A percentile compares a stretch with the other conserved stretches of the same genome.
Evolutionary conservation across 2,888 invertebrate species (phyloP).

Genomic region (Drosophila mayaguana): DNA sequence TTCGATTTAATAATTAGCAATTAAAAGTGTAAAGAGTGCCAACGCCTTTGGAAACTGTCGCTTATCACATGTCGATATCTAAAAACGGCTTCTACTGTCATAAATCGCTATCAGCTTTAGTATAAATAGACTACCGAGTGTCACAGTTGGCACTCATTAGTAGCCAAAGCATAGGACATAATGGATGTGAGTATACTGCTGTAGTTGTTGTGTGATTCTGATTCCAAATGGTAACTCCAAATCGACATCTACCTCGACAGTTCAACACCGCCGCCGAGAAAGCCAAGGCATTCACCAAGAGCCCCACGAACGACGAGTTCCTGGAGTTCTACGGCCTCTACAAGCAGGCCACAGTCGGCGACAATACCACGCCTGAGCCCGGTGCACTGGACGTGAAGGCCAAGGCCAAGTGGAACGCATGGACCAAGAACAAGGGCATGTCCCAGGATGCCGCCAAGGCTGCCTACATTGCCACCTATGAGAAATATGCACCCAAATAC

Average conservation of each 20-base stretch:
- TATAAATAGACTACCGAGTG: conserved; percentile 38
- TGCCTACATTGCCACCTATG: conserved; percentile 91
- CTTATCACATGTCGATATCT: conserved; percentile 56
- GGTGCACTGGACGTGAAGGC: conserved; percentile 94
- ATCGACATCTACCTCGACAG: conserved; percentile 80
- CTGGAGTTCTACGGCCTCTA: conserved; percentile 93
- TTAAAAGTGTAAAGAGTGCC: conserved; percentile 45
- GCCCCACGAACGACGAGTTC: conserved; percentile 92
- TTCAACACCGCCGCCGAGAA: conserved; percentile 91
- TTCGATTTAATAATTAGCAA: conserved; percentile 25
- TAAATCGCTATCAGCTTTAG: conserved; percentile 47
- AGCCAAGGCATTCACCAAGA: conserved; percentile 90
- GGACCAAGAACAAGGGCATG: conserved; percentile 93
- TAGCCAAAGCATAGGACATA: conserved; percentile 38
- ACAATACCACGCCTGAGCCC: conserved; percentile 92
- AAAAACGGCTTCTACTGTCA: conserved; percentile 15
- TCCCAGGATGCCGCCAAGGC: conserved; percentile 92
- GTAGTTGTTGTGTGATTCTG: neutral
- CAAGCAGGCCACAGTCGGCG: conserved; percentile 94
- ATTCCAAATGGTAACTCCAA: neutral
- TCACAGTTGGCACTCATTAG: conserved; percentile 44
- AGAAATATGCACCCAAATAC: conserved; percentile 86
- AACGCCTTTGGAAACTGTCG: neutral
- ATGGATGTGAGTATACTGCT: conserved; percentile 67
- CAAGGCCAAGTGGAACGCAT: conserved; percentile 97